Conservation (phyloP, 2,888 invertebrate genomes). For the Diogma glabrata region DNA sequence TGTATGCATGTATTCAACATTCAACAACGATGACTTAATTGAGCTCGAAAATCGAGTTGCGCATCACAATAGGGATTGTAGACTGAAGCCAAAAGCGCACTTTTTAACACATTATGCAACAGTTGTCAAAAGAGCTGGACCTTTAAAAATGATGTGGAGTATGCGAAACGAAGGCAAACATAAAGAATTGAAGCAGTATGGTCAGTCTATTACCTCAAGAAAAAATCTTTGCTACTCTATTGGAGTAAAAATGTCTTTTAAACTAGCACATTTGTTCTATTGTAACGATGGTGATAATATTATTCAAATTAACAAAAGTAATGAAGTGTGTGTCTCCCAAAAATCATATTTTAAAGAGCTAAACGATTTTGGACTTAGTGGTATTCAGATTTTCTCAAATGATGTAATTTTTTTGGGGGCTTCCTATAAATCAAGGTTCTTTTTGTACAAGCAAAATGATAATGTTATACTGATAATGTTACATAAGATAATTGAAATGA, state of each 20-base stretch:
- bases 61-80: neutral
- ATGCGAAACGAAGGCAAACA: neutral
- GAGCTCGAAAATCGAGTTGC: neutral
- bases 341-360: neutral
- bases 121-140: neutral
- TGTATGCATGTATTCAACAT: neutral
- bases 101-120: neutral
- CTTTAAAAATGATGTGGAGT: neutral
- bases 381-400: too few species aligned
- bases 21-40: neutral
- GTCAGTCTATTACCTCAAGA: neutral
- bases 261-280: neutral
- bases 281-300: neutral
- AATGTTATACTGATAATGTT: too few species aligned
- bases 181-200: neutral
- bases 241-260: neutral
- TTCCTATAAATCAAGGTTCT: too few species aligned
- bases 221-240: neutral
- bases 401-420: too few species aligned
- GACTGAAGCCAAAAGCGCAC: neutral
- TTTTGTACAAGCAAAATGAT: too few species aligned
- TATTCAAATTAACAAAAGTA: neutral
- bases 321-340: neutral
- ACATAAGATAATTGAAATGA: too few species aligned
- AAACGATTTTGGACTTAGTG: neutral